phyloP scores from a whole-genome alignment of 2,797 vertebrate species.

The Naso thynnoides region DNA sequence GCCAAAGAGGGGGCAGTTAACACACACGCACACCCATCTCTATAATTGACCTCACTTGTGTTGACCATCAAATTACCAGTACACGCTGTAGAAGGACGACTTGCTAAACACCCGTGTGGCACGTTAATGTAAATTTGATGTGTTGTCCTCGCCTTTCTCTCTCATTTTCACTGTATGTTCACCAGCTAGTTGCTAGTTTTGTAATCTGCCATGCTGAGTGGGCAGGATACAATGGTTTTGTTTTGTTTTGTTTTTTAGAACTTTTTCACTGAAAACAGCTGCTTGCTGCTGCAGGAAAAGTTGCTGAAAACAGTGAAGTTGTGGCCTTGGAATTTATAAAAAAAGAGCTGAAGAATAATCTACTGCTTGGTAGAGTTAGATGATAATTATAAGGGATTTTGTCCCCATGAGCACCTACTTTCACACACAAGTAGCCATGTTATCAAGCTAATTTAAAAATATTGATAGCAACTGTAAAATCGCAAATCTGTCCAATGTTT shows the following conservation, averaged over 20 bases:
- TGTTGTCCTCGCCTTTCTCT: no score
- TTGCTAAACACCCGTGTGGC: no score
- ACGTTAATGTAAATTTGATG: no score
- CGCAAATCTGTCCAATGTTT: neutral
- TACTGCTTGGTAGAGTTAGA: neutral
- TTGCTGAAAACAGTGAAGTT: neutral
- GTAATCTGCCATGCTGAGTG: neutral
- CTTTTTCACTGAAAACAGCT: constrained; percentile 5
- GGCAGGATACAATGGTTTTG: neutral
- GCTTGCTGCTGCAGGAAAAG: neutral
- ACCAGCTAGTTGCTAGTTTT: neutral
- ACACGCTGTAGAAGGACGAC: no score
- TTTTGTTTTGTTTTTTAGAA: neutral
- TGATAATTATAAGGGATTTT: neutral
- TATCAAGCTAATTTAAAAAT: constrained; percentile 5
- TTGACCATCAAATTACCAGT: no score
- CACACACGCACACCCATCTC: no score
- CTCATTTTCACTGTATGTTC: neutral
- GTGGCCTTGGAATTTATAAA: neutral
- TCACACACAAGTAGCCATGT: neutral
- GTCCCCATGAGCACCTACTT: neutral
- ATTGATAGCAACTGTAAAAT: constrained; percentile 25
- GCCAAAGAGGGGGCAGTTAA: no score
- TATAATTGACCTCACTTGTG: no score
- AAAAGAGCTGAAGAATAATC: neutral